Percentiles rank a stretch among this genome's conserved stretches.
phyloP scores from a whole-genome alignment of 37 sponge, comb jelly and placozoan species.

The Chondrosia reniformis region DNA sequence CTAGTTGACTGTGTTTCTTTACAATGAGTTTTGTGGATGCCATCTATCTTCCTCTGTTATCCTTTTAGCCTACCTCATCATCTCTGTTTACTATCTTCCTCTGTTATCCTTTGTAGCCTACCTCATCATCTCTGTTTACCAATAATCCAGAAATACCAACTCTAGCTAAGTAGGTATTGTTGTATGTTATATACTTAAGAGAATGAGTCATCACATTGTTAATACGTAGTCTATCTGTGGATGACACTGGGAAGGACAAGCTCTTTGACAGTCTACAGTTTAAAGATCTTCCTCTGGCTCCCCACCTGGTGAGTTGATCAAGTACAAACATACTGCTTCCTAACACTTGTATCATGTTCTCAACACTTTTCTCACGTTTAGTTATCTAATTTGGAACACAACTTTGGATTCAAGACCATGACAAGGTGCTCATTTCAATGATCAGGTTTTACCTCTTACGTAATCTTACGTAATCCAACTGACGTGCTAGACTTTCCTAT shows the following conservation, averaged over 20 bases:
- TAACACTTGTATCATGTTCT: background rate
- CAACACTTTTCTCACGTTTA: background rate
- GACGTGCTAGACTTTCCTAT: no score
- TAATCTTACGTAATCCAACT: no score
- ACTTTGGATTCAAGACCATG: constrained; percentile 21
- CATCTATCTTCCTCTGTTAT: background rate
- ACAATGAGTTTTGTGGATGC: no score
- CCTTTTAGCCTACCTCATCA: background rate
- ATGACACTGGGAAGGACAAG: background rate
- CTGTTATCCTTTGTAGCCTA: background rate
- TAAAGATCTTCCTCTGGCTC: background rate
- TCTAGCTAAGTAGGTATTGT: background rate
- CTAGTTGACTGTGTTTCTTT: no score
- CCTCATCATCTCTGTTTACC: constrained; percentile 22
- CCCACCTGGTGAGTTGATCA: constrained; percentile 15
- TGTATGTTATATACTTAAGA: no score
- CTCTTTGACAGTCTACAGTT: background rate
- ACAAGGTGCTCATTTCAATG: background rate
- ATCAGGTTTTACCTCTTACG: background rate
- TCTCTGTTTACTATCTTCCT: background rate
- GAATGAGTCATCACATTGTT: no score
- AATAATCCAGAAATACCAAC: constrained; percentile 19
- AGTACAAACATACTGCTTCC: background rate
- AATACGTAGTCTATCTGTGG: background rate
- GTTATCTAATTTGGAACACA: constrained; percentile 14